Evolutionary conservation across 2,113 vertebrate species (phyloP), one percentile per base, ranked within the genome.

Genomic region (Boulengeromyrus knoepffleri): DNA sequence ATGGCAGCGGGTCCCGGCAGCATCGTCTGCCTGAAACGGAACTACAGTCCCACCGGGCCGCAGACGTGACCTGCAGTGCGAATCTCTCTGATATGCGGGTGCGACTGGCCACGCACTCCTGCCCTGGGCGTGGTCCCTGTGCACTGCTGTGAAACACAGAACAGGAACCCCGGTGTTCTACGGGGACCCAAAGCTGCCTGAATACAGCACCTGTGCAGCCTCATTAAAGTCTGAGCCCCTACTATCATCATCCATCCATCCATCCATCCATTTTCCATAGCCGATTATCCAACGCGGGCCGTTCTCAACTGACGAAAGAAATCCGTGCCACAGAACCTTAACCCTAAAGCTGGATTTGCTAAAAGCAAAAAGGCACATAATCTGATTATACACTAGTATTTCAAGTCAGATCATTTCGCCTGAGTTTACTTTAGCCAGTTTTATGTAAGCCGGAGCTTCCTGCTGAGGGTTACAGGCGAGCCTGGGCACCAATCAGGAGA

Each of bases 31-130:
- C 90, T 89, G 88, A 88, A 90, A 90, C 89, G 90, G 84, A 91
- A 92, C 93, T 89, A 90, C 89, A 74, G 42, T 94, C 94, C 93
- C 91, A 4, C 93, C 92, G 90, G 92, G 92, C 89, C 86, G 5
- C 83, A 87, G 91, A 91, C 92, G 93, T 92, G 92, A 89, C 87
- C 21, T 85, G 62, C 27, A 70, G 31, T 70, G n/a, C 3, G 62
- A 13, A 10, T 85, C 45, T 47, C 39, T 85, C 84, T 74, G 92
- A 31, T 13, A 6, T 39, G 2, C 13, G 3, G 31, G 13, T 47
- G 27, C 2, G 6, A 10, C 24, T 85, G 39, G 1, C 46, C 8
- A 42, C 1, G 9, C 24, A 0, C 4, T n/a, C 10, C 24, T 17
- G 4, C 46, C 10, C 2, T 27, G 84, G 45, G 84, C 84, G 9